Evolutionary conservation across 2,113 vertebrate species (phyloP).

Genomic region (Hippoglossus stenolepis): DNA sequence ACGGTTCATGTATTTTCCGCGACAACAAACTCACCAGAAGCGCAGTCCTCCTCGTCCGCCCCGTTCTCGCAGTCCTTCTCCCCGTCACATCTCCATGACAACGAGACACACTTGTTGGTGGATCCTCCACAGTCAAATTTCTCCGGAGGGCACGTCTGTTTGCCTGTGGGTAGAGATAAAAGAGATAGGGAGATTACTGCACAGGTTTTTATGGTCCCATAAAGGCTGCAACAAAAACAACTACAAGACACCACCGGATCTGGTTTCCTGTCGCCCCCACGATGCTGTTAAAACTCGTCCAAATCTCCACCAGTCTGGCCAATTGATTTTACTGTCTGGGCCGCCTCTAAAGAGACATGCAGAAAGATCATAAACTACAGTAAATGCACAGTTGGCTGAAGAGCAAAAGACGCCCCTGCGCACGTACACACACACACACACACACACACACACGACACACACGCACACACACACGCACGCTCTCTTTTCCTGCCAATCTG

Average conservation of each 20-base stretch:
- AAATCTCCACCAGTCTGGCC: conserved; percentile 47
- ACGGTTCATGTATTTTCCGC: background rate
- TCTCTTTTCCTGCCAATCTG: conserved; percentile 67
- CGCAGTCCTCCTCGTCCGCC: conserved; percentile 92
- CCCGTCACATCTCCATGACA: conserved; percentile 94
- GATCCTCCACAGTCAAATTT: conserved; percentile 95
- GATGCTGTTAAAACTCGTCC: conserved; percentile 38
- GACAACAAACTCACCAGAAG: conserved; percentile 85
- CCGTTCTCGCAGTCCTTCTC: conserved; percentile 96
- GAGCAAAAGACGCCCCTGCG: conserved; percentile 38
- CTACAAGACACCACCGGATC: conserved; percentile 12
- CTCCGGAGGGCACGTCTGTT: conserved; percentile 92
- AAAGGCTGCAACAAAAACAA: conserved; percentile 33
- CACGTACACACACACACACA: background rate
- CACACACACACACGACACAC: background rate
- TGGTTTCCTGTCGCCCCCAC: conserved; percentile 35
- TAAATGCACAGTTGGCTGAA: conserved; percentile 50
- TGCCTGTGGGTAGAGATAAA: conserved; percentile 81
- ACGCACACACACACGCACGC: background rate
- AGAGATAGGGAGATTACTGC: conserved; percentile 46
- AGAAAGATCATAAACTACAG: conserved; percentile 52
- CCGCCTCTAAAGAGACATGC: conserved; percentile 24
- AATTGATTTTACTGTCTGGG: conserved; percentile 59
- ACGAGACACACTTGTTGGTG: conserved; percentile 93
- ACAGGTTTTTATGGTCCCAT: conserved; percentile 40